Conservation (phyloP, 2,888 invertebrate genomes). For the Abscondita cerata region DNA sequence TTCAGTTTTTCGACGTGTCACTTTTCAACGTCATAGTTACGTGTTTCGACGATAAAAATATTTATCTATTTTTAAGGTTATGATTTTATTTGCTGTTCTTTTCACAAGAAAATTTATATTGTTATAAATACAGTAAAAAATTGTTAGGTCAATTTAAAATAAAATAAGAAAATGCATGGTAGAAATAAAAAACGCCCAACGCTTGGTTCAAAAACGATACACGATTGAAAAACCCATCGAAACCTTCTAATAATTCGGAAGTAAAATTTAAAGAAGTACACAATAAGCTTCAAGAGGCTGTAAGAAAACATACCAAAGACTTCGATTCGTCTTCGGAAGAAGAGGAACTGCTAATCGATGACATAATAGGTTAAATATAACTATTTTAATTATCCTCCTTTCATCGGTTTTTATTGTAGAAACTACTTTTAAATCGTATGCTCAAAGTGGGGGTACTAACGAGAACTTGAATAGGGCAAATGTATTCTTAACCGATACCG, state of each 20-base stretch:
- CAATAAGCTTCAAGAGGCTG: constrained; percentile 60
- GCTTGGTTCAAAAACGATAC: too few relatives aligned
- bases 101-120: too few relatives aligned
- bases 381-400: background rate
- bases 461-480: constrained; percentile 67
- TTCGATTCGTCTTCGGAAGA: constrained; percentile 65
- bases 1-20: too few relatives aligned
- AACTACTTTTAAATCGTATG: constrained; percentile 61
- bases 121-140: too few relatives aligned
- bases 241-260: constrained; percentile 38
- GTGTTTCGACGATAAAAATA: too few relatives aligned
- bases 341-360: constrained; percentile 61
- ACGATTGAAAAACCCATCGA: too few relatives aligned
- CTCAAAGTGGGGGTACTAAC: constrained; percentile 54
- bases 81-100: too few relatives aligned
- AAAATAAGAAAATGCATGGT: too few relatives aligned
- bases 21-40: too few relatives aligned
- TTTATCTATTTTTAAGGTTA: too few relatives aligned
- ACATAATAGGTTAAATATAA: constrained; percentile 58
- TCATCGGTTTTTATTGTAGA: constrained; percentile 49
- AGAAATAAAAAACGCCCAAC: too few relatives aligned
- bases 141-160: too few relatives aligned
- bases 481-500: constrained; percentile 77
- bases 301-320: constrained; percentile 59
- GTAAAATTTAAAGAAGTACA: constrained; percentile 60